Conservation (phyloP, 1,140 invertebrate genomes). For the Dryas iulia region DNA sequence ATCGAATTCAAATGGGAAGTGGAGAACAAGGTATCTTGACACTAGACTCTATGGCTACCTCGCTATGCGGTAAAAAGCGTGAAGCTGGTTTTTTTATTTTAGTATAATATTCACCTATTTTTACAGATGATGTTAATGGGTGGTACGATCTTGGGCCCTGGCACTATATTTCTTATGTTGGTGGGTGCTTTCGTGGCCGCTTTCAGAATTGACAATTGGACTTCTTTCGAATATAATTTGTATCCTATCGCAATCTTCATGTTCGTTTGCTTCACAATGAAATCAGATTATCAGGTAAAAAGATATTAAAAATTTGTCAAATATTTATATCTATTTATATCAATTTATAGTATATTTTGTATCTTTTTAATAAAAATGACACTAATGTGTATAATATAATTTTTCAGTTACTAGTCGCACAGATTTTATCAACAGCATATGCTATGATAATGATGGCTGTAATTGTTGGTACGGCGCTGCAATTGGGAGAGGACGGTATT, state of each 20-base stretch:
- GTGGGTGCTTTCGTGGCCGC: slow-evolving; percentile 96
- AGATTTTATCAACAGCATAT: slow-evolving; percentile 96
- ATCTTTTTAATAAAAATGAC: too few relatives aligned
- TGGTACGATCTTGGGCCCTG: slow-evolving; percentile 94
- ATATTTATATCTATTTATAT: slow-evolving; percentile 5
- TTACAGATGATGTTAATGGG: slow-evolving; percentile 90
- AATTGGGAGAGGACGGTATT: slow-evolving; percentile 96
- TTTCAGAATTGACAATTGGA: slow-evolving; percentile 94
- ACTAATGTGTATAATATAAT: too few relatives aligned
- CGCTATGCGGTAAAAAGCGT: too few relatives aligned
- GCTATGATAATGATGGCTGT: slow-evolving; percentile 99
- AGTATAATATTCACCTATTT: too few relatives aligned
- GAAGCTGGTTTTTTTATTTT: too few relatives aligned
- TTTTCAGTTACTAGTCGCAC: slow-evolving; percentile 92
- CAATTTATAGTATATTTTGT: slow-evolving; percentile 6
- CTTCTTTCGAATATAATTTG: slow-evolving; percentile 93
- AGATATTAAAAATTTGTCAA: background rate
- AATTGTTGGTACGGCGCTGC: slow-evolving; percentile 98
- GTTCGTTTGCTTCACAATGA: slow-evolving; percentile 95
- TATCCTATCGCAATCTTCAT: slow-evolving; percentile 93
- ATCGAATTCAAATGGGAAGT: too few relatives aligned
- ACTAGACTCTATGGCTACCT: too few relatives aligned
- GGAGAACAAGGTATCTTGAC: too few relatives aligned
- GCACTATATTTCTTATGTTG: slow-evolving; percentile 97
- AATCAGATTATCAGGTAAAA: slow-evolving; percentile 92